Percentiles rank a stretch among this genome's conserved stretches.
Conservation (phyloP, 1,140 invertebrate species). For the Stenopsyche tienmushanensis region DNA sequence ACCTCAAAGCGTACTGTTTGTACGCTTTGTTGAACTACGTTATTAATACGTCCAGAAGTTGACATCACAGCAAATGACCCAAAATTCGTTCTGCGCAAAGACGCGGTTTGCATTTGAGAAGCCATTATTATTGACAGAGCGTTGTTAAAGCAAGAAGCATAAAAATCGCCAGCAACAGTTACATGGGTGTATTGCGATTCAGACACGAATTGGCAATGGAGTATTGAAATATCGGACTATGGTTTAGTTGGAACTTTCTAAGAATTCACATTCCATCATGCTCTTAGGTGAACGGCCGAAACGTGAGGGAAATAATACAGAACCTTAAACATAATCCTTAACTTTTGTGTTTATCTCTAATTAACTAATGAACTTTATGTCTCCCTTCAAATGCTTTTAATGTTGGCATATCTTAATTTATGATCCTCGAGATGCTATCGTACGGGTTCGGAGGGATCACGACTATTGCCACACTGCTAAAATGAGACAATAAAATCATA, state of each 20-base stretch:
- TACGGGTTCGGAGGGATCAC: neutral
- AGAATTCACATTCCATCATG: neutral
- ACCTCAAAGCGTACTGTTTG: neutral
- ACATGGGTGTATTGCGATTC: neutral
- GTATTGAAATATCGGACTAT: neutral
- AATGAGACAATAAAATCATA: too few species aligned
- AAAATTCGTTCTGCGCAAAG: neutral
- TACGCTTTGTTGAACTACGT: neutral
- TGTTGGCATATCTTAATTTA: neutral
- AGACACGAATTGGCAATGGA: neutral
- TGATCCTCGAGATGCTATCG: neutral
- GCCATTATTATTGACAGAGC: neutral
- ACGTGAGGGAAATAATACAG: neutral
- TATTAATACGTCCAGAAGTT: too few species aligned
- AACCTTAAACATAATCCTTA: too few species aligned
- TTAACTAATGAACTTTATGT: too few species aligned
- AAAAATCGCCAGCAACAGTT: too few species aligned
- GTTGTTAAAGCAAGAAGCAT: too few species aligned
- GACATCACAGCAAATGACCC: too few species aligned
- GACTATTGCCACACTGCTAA: too few species aligned
- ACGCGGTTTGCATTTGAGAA: neutral
- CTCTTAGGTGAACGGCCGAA: neutral
- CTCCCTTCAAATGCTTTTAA: neutral
- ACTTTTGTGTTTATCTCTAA: too few species aligned
- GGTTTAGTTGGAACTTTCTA: neutral